Percentiles rank a stretch among this genome's conserved stretches.
Evolutionary conservation across 2,888 invertebrate species (phyloP).

Genomic region (Rhingia campestris): DNA sequence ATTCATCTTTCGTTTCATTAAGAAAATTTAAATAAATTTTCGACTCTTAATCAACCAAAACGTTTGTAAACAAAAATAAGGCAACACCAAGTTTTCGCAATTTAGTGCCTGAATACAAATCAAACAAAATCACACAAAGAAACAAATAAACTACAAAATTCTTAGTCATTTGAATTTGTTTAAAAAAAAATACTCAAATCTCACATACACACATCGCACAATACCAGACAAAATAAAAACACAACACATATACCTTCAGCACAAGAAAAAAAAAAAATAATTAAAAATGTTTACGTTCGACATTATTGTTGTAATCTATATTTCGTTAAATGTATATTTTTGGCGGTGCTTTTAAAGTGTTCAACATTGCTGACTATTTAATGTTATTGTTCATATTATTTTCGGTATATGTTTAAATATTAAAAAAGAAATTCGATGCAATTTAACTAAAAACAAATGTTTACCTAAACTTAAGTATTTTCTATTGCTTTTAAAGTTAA

Average conservation of each 20-base stretch:
- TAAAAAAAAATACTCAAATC: constrained; percentile 34
- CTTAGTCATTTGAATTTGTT: background rate
- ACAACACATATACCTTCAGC: constrained; percentile 4
- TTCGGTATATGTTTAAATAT: constrained; percentile 21
- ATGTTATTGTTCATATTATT: constrained; percentile 15
- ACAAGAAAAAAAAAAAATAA: constrained; percentile 10
- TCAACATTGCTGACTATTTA: constrained; percentile 49
- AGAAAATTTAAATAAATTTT: constrained; percentile 38
- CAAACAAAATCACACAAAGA: background rate
- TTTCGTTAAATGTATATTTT: constrained; percentile 33
- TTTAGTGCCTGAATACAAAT: constrained; percentile 66
- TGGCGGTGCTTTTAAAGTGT: constrained; percentile 67
- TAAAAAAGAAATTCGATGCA: background rate
- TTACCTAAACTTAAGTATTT: constrained; percentile 55
- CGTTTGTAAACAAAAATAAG: constrained; percentile 10
- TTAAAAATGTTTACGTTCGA: constrained; percentile 8
- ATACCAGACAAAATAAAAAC: background rate
- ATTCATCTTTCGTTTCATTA: constrained; percentile 15
- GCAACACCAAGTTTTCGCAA: constrained; percentile 41
- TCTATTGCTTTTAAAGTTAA: constrained; percentile 43
- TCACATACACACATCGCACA: constrained; percentile 6
- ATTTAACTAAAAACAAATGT: constrained; percentile 41
- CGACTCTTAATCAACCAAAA: constrained; percentile 28
- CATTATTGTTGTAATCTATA: background rate
- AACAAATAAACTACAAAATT: constrained; percentile 1